Conservation (phyloP, 2,113 vertebrate species). For the Pelusios castaneus region DNA sequence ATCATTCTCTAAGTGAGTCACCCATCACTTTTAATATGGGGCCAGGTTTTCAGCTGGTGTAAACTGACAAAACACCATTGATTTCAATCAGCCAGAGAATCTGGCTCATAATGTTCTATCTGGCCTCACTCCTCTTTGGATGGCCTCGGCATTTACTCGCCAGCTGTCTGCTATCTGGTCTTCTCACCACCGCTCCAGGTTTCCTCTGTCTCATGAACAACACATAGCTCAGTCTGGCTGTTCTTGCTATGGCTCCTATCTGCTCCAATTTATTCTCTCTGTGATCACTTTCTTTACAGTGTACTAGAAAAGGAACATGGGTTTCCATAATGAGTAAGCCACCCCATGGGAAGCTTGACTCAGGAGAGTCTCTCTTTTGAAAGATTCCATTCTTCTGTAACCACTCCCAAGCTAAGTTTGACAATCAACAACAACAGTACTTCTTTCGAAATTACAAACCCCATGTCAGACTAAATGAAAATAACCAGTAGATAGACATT, state of each 20-base stretch:
- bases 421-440: not conserved
- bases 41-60: not conserved
- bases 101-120: not conserved
- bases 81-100: not conserved
- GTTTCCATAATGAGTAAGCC: not conserved
- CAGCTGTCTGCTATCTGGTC: accelerated
- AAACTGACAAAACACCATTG: not conserved
- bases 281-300: not conserved
- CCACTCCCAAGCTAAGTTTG: not conserved
- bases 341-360: not conserved
- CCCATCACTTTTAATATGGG: not conserved
- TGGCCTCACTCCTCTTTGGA: not conserved
- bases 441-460: not conserved
- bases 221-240: accelerated
- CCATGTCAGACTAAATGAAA: not conserved
- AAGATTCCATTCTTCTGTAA: not conserved
- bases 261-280: not conserved
- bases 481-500: not conserved
- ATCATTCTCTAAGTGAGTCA: not conserved
- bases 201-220: not conserved
- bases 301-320: not conserved
- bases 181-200: not conserved
- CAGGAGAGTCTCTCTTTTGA: not conserved
- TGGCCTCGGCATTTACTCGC: accelerated
- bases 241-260: accelerated